Base-by-base conservation (phyloP, 2,888 invertebrate species). In the Xylota segnis region DNA sequence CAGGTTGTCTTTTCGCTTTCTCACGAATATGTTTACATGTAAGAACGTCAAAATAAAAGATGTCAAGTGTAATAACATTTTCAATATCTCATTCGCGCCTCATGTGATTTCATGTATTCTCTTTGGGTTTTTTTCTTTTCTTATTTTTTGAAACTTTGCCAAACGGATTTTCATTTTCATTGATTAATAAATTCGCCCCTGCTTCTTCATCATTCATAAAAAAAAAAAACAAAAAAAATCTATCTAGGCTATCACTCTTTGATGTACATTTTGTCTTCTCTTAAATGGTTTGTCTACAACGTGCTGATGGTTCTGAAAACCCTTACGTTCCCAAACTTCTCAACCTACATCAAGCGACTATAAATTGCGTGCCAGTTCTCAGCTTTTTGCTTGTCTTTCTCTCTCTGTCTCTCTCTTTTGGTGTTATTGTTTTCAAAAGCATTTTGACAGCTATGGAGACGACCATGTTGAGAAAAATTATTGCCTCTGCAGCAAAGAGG, bases 121-220 rank as follows among this genome's bases (percentile, higher is more conserved):
- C 37, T 40, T 34, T 47, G 4, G 32, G 29, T 23, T 32, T 37
- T 43, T 9, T 14, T 12, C 23, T 54, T 43, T 32, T 32, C 9
- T 32, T 47, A 52, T 23, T 45, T 66, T 12, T 83, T 83, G 83
- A 74, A 23, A 54, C 34, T 40, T 63, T 83, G 83, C 83, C 83
- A 83, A 79, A 47, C 34, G 47, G 54, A 79, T 68, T 77, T 77
- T 82, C 70, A 82, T 75, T 83, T 83, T 83, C 83, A 83, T 83
- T 83, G 78, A 83, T 74, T 68, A 79, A 79, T 68, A 56, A 78
- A 68, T 63, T 29, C 56, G 32, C 61, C 29, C 61, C 23, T 10
- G 4, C 27, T 45, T 47, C 14, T 14, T 32, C 29, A 54, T 58
- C 72, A 74, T 72, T 74, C 79, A 68, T 66, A 70, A 70, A 52